Base-by-base conservation (phyloP, 2,113 vertebrate genomes). In the Sturnus vulgaris region DNA sequence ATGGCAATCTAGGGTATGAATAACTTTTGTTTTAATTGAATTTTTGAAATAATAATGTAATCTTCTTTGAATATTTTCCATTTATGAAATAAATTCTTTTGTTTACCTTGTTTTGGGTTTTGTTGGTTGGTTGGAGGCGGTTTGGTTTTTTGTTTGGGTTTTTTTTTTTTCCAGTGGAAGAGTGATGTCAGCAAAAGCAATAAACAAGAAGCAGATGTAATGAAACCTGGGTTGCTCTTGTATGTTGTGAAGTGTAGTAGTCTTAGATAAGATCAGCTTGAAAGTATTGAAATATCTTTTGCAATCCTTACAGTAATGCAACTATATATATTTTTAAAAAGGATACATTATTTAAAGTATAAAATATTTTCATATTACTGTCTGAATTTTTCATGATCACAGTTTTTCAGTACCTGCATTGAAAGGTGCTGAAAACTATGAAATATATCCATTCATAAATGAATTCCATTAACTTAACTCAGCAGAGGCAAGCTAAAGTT, bases 1-100 rank as follows among this genome's bases (percentile, higher is more conserved):
- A 39, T 15, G 3, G 63, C 2, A 22, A 7, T 53, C 53, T 39
- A 27, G 4, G 17, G 1, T n/a, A 27, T 9, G 4, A 18, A 25
- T n/a, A 25, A 9, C 12, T 33, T 55, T 5, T 27, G 2, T 16
- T 63, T 52, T n/a, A 25, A 8, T 24, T 4, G 15, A 47, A 44
- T 33, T 57, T 47, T 63, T 24, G 1, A 39, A 57, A 33, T 31
- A 0, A 23, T 17, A 27, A 24, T 47, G 5, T 53, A 39, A 3
- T 24, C 21, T 25, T 72, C 24, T 61, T 19, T 63, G 10, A 78
- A 9, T 86, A 18, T 31, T 63, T 57, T 33, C 18, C 22, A 50
- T 52, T 33, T n/a, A 16, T 37, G 6, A 35, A 63, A n/a, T 23
- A 44, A 2, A 9, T 44, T 37, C 9, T 11, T 44, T 68, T 28